phyloP scores from a whole-genome alignment of 2,113 vertebrate species.

The Ahaetulla prasina region DNA sequence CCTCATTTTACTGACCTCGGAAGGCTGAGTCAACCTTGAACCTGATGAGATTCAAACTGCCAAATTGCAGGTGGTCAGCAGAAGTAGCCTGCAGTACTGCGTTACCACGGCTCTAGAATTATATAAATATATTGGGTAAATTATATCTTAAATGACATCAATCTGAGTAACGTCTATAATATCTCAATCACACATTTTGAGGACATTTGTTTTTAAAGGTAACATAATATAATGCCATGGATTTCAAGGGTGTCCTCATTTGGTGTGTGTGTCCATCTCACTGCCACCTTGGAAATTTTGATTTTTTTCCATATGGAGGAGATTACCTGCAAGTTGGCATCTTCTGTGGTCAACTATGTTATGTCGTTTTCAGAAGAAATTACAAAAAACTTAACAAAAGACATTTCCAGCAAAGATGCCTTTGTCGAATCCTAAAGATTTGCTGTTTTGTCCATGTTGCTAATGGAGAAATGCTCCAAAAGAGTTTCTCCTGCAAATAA shows the following conservation, averaged over 20 bases:
- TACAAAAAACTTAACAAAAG: neutral
- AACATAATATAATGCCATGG: neutral
- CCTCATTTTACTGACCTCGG: too few relatives aligned
- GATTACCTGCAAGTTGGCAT: neutral
- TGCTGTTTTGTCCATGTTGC: neutral
- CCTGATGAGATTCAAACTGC: too few relatives aligned
- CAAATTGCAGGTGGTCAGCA: too few relatives aligned
- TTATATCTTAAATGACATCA: neutral
- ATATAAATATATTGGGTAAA: neutral
- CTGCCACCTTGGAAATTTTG: neutral
- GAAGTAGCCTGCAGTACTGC: too few relatives aligned
- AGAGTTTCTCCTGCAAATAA: neutral
- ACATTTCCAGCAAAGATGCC: neutral
- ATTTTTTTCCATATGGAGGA: neutral
- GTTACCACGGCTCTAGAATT: neutral
- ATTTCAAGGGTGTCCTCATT: neutral
- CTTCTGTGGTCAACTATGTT: neutral
- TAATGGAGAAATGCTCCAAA: neutral
- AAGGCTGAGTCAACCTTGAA: too few relatives aligned
- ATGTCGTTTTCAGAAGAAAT: neutral
- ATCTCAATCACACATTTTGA: neutral
- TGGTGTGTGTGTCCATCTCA: neutral
- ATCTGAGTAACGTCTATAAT: neutral
- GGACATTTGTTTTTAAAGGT: neutral
- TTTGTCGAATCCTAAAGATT: neutral